phyloP scores from a whole-genome alignment of 2,797 vertebrate species.

The Lepus oiostolus region DNA sequence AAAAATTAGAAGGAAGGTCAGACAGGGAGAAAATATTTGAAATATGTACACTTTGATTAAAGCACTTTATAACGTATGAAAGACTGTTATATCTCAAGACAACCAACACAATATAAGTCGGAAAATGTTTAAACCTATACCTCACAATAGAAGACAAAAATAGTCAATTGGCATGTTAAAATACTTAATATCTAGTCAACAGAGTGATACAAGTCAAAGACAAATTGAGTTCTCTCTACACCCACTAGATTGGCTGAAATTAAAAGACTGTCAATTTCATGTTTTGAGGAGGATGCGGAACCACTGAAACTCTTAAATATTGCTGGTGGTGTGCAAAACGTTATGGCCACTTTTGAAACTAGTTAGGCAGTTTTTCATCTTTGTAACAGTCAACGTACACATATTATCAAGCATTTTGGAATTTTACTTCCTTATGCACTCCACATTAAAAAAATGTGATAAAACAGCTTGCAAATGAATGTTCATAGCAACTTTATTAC shows the following conservation, averaged over 20 bases:
- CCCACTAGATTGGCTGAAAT: conserved; percentile 14
- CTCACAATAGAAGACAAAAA: conserved; percentile 1
- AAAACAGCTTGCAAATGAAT: conserved; percentile 53
- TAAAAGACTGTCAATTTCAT: neutral
- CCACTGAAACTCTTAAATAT: neutral
- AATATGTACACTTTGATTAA: conserved; percentile 5
- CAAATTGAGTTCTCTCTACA: neutral
- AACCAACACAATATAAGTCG: neutral
- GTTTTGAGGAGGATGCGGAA: conserved; percentile 17
- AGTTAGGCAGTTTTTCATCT: neutral
- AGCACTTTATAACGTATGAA: neutral
- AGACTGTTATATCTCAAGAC: conserved; percentile 29
- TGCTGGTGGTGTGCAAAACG: conserved; percentile 48
- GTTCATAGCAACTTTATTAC: conserved; percentile 48
- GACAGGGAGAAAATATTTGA: conserved; percentile 21
- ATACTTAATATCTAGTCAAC: conserved; percentile 35
- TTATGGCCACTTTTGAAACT: neutral
- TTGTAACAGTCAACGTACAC: neutral
- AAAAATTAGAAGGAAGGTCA: conserved; percentile 34
- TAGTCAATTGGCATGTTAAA: neutral
- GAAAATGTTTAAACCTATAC: conserved; percentile 9
- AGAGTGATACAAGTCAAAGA: conserved; percentile 55
- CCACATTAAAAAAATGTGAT: conserved; percentile 4
- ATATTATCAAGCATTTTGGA: conserved; percentile 10
- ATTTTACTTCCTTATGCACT: neutral